Evolutionary conservation across 2,113 vertebrate genomes (phyloP), one percentile per base, ranked within the genome.

Genomic region (Aptenodytes patagonicus): DNA sequence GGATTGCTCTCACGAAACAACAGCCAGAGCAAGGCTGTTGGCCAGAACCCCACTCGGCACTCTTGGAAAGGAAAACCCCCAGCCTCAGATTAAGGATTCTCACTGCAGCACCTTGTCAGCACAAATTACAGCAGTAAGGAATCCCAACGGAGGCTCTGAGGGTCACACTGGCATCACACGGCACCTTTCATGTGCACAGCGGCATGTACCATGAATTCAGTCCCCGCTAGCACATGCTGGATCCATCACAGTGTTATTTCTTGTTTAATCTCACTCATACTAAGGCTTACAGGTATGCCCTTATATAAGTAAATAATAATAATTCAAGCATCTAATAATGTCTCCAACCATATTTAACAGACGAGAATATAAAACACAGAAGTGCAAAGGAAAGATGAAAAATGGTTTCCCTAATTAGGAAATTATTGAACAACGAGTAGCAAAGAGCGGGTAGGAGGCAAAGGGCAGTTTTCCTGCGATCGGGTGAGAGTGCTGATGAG

Each of bases 151-250:
- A 90, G 25, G n/a, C 36, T 86, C 47, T 5, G 21, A 72, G 60
- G 32, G 40, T 70, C 46, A 54, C 13, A 10, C 22, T 0, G 4
- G 38, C 73, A 61, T 34, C 60, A 62, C 1, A 4, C 2, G 2
- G 40, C 40, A 55, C 40, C 32, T 34, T 83, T 29, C 54, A 61
- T 1, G 29, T n/a, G 38, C 10, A 4, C 3, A 73, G 40, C 22
- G 15, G 16, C 17, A 10, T 3, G 24, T 28, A 21, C 6, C 3
- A 3, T 31, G 34, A 76, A 40, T 18, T 40, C 2, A 1, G 10
- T 10, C 51, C n/a, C 5, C 18, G 11, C 11, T 0, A 55, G 55
- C 31, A 58, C 34, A 15, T 4, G 21, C 68, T 60, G 44, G 44
- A 55, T 18, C 20, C 9, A 9, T 36, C 68, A 28, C 26, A 20